A percentile compares a stretch with the other conserved stretches of the same genome.
phyloP scores from a whole-genome alignment of 2,888 invertebrate species.

The Perizoma flavofasciatum region DNA sequence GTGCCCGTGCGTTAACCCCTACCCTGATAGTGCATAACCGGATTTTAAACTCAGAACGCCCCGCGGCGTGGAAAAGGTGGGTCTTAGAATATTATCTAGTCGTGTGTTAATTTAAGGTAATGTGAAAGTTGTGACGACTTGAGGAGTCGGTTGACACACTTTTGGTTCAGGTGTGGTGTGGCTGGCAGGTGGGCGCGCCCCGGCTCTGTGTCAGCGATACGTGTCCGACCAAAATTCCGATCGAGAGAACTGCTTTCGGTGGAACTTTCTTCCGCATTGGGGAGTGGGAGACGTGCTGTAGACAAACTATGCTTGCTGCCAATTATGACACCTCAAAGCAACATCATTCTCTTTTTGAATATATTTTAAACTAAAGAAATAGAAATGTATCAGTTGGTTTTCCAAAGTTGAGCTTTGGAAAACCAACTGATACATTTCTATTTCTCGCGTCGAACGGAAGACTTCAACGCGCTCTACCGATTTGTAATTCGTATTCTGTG shows the following conservation, averaged over 20 bases:
- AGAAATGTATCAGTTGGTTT: constrained; percentile 3
- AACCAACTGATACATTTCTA: no score
- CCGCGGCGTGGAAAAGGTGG: constrained; percentile 74
- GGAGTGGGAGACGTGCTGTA: constrained; percentile 18
- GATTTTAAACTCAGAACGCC: constrained; percentile 74
- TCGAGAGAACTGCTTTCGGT: constrained; percentile 75
- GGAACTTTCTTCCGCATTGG: constrained; percentile 71
- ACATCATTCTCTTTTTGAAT: background rate
- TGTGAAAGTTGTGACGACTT: constrained; percentile 80
- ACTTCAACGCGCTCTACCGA: constrained; percentile 73
- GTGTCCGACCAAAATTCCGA: constrained; percentile 78
- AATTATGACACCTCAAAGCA: background rate
- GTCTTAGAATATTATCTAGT: constrained; percentile 53
- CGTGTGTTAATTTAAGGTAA: constrained; percentile 78
- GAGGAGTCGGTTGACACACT: constrained; percentile 81
- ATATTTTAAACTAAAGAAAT: background rate
- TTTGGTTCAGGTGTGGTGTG: constrained; percentile 78
- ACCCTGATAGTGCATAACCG: constrained; percentile 80
- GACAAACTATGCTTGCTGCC: background rate
- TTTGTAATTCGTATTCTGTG: constrained; percentile 30
- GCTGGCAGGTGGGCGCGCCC: constrained; percentile 76
- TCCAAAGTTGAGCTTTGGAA: constrained; percentile 51
- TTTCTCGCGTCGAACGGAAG: constrained; percentile 64
- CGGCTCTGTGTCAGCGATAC: constrained; percentile 67
- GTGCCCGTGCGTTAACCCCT: constrained; percentile 80